Percentiles rank a stretch among this genome's conserved stretches.
Evolutionary conservation across 2,113 vertebrate genomes (phyloP).

Genomic region (Isichthys henryi): DNA sequence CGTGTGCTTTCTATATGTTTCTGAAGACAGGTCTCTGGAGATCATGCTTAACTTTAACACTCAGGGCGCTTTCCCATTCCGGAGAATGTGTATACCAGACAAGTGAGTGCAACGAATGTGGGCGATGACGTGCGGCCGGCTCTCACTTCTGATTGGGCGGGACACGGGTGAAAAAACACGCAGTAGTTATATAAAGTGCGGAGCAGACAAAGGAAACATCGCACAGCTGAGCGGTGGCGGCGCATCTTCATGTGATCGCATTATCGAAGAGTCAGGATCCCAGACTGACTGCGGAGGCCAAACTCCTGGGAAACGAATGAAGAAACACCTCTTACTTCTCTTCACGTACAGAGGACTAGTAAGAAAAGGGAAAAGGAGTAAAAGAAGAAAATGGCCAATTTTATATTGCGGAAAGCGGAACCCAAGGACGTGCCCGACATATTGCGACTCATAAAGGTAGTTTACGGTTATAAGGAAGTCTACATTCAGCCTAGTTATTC

Average conservation of each 20-base stretch:
- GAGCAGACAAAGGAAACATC: constrained; percentile 39
- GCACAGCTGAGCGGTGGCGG: constrained; percentile 34
- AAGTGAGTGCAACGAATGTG: background rate
- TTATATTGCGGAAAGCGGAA: constrained; percentile 77
- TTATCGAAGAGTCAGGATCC: constrained; percentile 64
- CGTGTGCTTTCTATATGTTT: background rate
- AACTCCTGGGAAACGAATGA: constrained; percentile 88
- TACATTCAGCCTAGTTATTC: background rate
- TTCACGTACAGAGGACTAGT: constrained; percentile 91
- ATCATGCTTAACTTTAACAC: background rate
- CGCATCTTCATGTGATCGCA: constrained; percentile 46
- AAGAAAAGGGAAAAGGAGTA: constrained; percentile 88
- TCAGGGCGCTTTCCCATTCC: background rate
- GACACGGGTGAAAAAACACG: background rate
- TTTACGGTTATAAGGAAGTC: background rate
- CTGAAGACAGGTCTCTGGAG: background rate
- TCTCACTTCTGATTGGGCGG: constrained; percentile 33
- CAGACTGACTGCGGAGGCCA: constrained; percentile 75
- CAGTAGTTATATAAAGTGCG: constrained; percentile 33
- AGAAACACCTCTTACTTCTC: constrained; percentile 85
- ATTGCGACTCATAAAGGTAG: constrained; percentile 88
- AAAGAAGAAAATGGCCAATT: constrained; percentile 91
- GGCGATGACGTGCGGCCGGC: background rate
- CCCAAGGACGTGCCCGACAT: constrained; percentile 80
- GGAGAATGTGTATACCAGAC: background rate